These are phyloP conservation scores for Urosaurus nigricauda DNA, from an alignment of 2,797 vertebrate species.

Conservation along the genomic window DNA sequence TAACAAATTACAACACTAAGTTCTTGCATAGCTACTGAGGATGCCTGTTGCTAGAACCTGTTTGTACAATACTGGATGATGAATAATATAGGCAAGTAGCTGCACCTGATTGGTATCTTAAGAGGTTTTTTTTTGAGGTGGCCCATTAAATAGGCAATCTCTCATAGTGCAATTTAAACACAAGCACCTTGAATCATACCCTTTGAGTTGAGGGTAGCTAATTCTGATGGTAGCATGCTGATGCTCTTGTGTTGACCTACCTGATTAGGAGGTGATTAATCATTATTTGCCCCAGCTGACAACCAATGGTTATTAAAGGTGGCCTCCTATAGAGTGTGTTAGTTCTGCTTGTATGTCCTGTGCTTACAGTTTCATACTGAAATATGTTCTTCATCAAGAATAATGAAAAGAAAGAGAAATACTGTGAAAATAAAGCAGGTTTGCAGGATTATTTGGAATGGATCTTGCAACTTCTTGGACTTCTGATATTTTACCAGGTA, in stretches of 20 bases:
- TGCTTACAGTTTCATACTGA: not conserved
- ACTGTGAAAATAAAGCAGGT: not conserved
- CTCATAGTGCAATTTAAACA: not conserved
- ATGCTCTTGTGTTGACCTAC: not conserved
- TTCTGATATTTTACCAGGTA: not conserved
- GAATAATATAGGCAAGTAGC: not conserved
- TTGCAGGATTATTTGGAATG: not conserved
- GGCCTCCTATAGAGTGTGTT: not conserved
- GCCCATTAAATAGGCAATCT: not conserved
- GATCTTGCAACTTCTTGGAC: not conserved
- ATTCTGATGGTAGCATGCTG: not conserved
- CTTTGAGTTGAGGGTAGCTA: not conserved
- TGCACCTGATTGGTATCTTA: not conserved
- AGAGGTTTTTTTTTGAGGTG: not conserved
- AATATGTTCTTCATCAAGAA: not conserved
- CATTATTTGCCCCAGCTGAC: not conserved
- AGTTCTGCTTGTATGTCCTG: not conserved
- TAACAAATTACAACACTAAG: not conserved
- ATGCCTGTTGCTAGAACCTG: not conserved
- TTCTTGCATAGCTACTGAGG: not conserved
- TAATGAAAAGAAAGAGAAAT: not conserved
- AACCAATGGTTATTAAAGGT: not conserved
- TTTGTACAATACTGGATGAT: not conserved
- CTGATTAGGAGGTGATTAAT: not conserved
- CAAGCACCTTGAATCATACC: not conserved